Conservation (phyloP, 2,113 vertebrate genomes). For the Illadopsis cleaveri region DNA sequence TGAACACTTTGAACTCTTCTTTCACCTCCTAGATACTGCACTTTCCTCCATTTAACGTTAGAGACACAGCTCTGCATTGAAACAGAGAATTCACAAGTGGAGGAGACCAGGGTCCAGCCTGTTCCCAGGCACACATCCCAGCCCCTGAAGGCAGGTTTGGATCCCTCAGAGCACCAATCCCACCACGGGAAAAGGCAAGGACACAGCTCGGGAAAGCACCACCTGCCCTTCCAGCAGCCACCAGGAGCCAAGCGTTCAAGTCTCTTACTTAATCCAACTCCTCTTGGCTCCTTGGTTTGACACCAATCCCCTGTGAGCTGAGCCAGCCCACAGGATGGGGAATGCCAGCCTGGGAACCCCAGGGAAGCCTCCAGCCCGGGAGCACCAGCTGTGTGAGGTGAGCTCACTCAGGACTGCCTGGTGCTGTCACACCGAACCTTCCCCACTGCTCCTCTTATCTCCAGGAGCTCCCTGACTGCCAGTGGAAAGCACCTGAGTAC, state of each 20-base stretch:
- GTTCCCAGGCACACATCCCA: too few species aligned
- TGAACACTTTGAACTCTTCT: background rate
- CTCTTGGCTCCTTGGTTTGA: background rate
- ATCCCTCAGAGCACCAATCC: rapidly evolving
- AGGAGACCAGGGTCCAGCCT: too few species aligned
- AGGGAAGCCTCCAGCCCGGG: rapidly evolving
- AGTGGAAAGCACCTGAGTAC: background rate
- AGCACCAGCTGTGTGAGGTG: rapidly evolving
- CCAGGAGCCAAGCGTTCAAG: background rate
- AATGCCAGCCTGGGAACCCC: background rate
- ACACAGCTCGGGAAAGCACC: background rate
- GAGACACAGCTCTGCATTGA: background rate
- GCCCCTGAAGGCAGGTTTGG: rapidly evolving
- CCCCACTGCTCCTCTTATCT: background rate
- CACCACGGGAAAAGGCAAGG: background rate
- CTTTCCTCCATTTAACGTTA: background rate
- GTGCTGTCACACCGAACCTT: rapidly evolving
- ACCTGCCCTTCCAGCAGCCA: background rate
- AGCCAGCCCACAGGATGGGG: rapidly evolving
- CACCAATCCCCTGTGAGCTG: rapidly evolving
- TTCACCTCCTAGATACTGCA: background rate
- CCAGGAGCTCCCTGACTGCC: background rate
- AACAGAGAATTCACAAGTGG: background rate
- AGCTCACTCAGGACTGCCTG: background rate
- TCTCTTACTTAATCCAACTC: background rate